These are phyloP conservation scores for Lycocorax pyrrhopterus DNA, from an alignment of 2,113 vertebrate species.

Conservation along the genomic window DNA sequence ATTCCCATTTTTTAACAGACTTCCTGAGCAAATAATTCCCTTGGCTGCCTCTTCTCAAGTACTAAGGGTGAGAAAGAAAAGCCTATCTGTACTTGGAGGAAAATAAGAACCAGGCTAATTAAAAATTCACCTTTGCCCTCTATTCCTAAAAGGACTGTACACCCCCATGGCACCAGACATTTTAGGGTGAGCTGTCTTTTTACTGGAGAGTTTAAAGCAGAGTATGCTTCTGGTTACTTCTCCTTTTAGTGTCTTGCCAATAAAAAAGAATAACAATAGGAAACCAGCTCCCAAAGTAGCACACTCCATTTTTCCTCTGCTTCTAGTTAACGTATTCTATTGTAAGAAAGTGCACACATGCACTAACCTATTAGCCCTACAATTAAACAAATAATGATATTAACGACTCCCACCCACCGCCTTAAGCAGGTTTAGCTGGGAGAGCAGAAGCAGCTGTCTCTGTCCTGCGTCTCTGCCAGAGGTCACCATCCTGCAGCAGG, in stretches of 20 bases:
- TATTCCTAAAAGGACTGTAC: background rate
- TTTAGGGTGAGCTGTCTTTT: background rate
- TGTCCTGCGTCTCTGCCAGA: constrained; percentile 41
- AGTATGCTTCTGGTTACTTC: background rate
- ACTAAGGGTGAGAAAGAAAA: background rate
- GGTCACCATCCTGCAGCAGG: constrained; percentile 36
- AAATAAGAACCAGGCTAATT: constrained; percentile 8
- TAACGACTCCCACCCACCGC: constrained; percentile 34
- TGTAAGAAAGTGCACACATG: background rate
- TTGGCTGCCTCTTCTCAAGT: background rate
- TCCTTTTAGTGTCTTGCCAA: background rate
- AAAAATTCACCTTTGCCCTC: constrained; percentile 2
- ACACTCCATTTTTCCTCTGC: background rate
- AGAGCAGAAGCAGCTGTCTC: constrained; percentile 50
- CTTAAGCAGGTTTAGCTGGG: constrained; percentile 49
- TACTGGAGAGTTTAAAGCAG: background rate
- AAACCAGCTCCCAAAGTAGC: background rate
- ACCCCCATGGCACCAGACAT: background rate
- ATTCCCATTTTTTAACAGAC: background rate
- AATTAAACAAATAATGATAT: constrained; percentile 51
- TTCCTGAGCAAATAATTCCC: background rate
- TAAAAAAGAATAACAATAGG: background rate
- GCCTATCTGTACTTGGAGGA: background rate
- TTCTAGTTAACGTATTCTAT: background rate
- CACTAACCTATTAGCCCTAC: background rate